Evolutionary conservation across 1,140 invertebrate genomes (phyloP), one percentile per base, ranked within the genome.

Genomic region (Solenopsis fugax): DNA sequence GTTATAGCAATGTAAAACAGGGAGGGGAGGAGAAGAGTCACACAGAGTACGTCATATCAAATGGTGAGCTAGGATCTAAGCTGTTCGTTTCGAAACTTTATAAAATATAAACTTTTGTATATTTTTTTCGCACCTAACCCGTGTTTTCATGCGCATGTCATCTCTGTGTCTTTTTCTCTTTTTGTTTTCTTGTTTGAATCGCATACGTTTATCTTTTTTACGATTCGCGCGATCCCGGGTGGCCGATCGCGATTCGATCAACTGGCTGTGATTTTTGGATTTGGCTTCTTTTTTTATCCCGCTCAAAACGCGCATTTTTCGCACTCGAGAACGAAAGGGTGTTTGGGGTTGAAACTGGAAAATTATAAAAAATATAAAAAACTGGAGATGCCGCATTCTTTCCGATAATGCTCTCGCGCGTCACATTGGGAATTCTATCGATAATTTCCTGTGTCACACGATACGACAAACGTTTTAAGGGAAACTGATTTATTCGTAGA

Each of bases 341-440:
- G 52, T 45, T 56, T 21, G 64, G n/a, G 64, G n/a, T 29, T 75
- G 34, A 24, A 75, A 41, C n/a, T 45, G 3, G 54, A 60, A 45
- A 75, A 60, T 75, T 75, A 60, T 67, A 67, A 67, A 67, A 67
- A 41, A 58, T 21, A 75, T 41, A 60, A 58, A 75, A 75, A 29
- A 41, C 7, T n/a, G 9, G 12, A 2, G n/a, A 58, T 16, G n/a
- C 18, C 13, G 37, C 21, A 34, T 6, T 73, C 4, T 73, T 6
- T 4, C 18, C n/a, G 34, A 10, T 37, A 37, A 41, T 5, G 18
- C 56, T 73, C n/a, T 73, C 37, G n/a, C 52, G n/a, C 13, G n/a
- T 56, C 54, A 41, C 54, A 37, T 41, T 58, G 54, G 29, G 29
- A 24, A 41, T 75, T 37, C n/a, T 16, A 58, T 73, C 52, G 9